Evolutionary conservation across 1,140 invertebrate genomes (phyloP).

Genomic region (Zaprionus tsacasi): DNA sequence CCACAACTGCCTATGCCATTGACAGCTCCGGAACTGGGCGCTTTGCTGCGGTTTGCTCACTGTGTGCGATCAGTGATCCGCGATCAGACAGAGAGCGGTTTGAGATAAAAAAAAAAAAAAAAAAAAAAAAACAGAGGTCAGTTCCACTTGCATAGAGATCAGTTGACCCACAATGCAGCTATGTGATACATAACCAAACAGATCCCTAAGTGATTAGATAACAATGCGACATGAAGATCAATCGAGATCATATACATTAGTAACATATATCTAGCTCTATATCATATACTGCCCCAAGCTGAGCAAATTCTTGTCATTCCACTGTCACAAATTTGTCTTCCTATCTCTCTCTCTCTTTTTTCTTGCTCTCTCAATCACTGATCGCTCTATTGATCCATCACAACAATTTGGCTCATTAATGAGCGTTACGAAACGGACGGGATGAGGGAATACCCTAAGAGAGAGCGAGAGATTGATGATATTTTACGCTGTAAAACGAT

Average conservation of each 20-base stretch:
- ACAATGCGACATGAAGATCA: not conserved
- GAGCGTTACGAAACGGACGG: not conserved
- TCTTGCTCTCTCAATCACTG: not conserved
- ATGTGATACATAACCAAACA: not conserved
- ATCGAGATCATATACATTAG: not conserved
- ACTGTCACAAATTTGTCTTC: not conserved
- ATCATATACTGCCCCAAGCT: no score
- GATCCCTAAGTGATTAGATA: not conserved
- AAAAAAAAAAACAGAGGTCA: constrained; percentile 43
- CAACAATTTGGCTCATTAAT: constrained; percentile 32
- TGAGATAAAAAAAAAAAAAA: constrained; percentile 8
- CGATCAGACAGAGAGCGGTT: constrained; percentile 33
- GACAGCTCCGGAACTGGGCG: constrained; percentile 71
- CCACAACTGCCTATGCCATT: not conserved
- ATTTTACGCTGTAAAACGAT: constrained; percentile 17
- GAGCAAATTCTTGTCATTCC: constrained; percentile 26
- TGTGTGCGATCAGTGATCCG: not conserved
- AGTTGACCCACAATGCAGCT: constrained; percentile 22
- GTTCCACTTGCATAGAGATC: constrained; percentile 20
- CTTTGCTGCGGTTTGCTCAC: constrained; percentile 65
- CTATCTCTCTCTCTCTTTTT: not conserved
- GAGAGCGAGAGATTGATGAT: constrained; percentile 42
- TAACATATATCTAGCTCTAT: not conserved
- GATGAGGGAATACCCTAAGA: constrained; percentile 1
- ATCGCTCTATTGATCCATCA: constrained; percentile 6